Percentiles rank a stretch among this genome's conserved stretches.
These are phyloP conservation scores for Cochlearius cochlearius DNA, from an alignment of 2,113 vertebrate species.

Conservation along the genomic window DNA sequence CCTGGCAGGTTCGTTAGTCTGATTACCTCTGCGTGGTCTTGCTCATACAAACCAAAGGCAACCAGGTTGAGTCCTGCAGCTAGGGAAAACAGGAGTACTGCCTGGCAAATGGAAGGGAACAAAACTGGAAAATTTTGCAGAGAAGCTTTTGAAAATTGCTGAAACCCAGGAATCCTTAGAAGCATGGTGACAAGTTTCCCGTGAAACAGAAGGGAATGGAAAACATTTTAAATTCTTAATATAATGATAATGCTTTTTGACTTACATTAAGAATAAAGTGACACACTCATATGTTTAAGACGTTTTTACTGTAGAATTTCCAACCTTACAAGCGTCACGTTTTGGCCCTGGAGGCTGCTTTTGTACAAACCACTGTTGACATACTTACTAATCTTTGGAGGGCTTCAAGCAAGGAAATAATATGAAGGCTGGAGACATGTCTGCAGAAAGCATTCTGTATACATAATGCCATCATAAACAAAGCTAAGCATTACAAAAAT, in stretches of 20 bases:
- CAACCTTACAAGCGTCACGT: not conserved
- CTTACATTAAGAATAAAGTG: not conserved
- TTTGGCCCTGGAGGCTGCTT: not conserved
- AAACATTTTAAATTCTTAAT: not conserved
- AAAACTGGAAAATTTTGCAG: not conserved
- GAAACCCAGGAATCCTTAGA: not conserved
- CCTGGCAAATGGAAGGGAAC: not conserved
- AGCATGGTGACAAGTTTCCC: not conserved
- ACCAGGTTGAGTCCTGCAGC: not conserved
- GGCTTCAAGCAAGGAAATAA: not conserved
- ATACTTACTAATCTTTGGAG: conserved; percentile 11
- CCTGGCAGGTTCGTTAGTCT: not conserved
- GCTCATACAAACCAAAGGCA: not conserved
- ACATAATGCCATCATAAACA: not conserved
- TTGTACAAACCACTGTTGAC: not conserved
- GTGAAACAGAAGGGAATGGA: not conserved
- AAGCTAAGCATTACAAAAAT: not conserved
- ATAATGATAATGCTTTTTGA: not conserved
- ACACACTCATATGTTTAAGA: not conserved
- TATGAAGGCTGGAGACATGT: not conserved
- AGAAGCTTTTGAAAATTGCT: not conserved
- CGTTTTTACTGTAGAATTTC: not conserved
- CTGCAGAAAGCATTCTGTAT: not conserved
- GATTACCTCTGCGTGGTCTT: not conserved
- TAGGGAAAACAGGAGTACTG: not conserved